Evolutionary conservation across 2,888 invertebrate species (phyloP).

Genomic region (Eupeodes latifasciatus): DNA sequence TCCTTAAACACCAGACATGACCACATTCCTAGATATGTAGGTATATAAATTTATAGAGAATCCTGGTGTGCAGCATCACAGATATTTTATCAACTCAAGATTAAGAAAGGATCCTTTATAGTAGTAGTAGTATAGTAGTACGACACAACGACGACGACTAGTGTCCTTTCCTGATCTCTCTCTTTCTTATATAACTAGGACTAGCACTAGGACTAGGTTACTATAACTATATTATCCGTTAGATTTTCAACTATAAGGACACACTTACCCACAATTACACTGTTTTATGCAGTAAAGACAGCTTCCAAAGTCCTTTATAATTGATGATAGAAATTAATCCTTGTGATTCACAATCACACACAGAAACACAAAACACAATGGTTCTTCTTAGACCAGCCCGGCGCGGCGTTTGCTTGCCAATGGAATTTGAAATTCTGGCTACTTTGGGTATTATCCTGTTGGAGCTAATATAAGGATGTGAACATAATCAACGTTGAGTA

Average conservation of each 20-base stretch:
- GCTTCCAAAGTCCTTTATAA: slow-evolving; percentile 68
- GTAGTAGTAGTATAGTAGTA: too few species aligned
- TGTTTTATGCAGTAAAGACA: slow-evolving; percentile 54
- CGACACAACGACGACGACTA: background rate
- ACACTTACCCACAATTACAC: slow-evolving; percentile 74
- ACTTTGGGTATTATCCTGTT: slow-evolving; percentile 2
- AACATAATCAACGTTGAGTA: slow-evolving; percentile 30
- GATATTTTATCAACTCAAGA: slow-evolving; percentile 59
- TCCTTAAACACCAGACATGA: background rate
- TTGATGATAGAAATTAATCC: slow-evolving; percentile 73
- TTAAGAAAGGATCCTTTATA: slow-evolving; percentile 37
- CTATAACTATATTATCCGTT: slow-evolving; percentile 35
- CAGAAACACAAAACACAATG: slow-evolving; percentile 9
- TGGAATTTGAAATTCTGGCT: background rate
- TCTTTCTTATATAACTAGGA: background rate
- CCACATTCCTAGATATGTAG: background rate
- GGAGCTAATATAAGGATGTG: slow-evolving; percentile 25
- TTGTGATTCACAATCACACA: slow-evolving; percentile 37
- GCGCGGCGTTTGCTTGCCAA: background rate
- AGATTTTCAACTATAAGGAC: slow-evolving; percentile 63
- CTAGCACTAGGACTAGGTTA: background rate
- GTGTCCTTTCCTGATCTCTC: background rate
- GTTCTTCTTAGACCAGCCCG: background rate
- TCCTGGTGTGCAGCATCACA: slow-evolving; percentile 42
- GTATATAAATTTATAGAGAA: background rate